A percentile compares a stretch with the other conserved stretches of the same genome.
Evolutionary conservation across 2,797 vertebrate genomes (phyloP).

Genomic region (Zalophus californianus): DNA sequence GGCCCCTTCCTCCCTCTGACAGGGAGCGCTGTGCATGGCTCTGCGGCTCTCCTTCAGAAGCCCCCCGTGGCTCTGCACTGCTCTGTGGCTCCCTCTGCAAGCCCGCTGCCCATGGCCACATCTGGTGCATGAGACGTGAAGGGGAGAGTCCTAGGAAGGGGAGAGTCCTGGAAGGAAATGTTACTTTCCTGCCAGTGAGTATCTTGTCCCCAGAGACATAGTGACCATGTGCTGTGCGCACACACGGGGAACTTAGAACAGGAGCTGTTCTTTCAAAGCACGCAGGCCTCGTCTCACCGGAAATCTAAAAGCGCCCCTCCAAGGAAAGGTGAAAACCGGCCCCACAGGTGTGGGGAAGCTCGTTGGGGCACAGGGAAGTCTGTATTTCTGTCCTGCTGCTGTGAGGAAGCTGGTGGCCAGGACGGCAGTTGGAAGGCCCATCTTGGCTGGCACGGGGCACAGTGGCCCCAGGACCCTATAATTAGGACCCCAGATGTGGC

Average conservation of each 20-base stretch:
- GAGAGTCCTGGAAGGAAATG: neutral
- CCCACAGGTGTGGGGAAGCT: neutral
- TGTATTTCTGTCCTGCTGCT: slow-evolving; percentile 70
- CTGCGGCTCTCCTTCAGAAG: neutral
- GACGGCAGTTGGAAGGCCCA: slow-evolving; percentile 74
- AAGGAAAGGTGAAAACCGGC: neutral
- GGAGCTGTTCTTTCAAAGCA: neutral
- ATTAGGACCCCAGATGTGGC: slow-evolving; percentile 84
- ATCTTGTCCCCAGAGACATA: neutral
- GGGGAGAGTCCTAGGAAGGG: neutral
- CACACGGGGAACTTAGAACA: neutral
- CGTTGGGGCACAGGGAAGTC: neutral
- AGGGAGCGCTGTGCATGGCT: too few species aligned
- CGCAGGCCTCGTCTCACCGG: neutral
- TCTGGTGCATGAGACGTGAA: neutral
- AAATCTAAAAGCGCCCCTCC: neutral
- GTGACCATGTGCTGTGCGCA: neutral
- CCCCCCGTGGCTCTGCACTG: too few species aligned
- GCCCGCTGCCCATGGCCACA: neutral
- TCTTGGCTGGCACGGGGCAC: neutral
- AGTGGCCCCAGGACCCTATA: slow-evolving; percentile 77
- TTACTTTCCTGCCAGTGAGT: neutral
- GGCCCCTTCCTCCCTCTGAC: neutral
- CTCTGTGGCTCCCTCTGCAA: neutral
- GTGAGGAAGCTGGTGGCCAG: slow-evolving; percentile 71